Evolutionary conservation across 1,140 invertebrate genomes (phyloP), one percentile per base, ranked within the genome.

Genomic region (Asbolus verrucosus): DNA sequence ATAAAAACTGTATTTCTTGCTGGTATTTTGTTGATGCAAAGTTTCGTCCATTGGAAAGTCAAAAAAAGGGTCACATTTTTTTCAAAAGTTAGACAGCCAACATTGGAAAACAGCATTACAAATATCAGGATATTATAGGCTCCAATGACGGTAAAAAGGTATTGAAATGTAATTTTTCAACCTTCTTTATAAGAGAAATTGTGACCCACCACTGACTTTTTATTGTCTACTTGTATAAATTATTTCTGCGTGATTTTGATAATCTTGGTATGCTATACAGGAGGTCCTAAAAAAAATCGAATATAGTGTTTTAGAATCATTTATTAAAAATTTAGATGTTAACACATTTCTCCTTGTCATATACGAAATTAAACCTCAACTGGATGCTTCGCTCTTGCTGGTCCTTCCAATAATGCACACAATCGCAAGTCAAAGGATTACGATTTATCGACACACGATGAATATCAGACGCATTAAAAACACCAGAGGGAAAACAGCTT

Each of bases 361-460:
- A 6, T 39, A 15, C 16, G 13, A 39, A 15, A 19, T 46, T 18
- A 6, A 46, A 5, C 5, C 16, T 16, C 46, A 14, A 54, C 15
- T 11, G 21, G 3, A 21, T 39, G n/a, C 24, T 63, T 1, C 18
- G 15, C 9, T 18, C n/a, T n/a, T 46, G 30, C 8, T 15, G 11
- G 18, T 31, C 16, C 21, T 39, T 63, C 61, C 16, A 63, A 8
- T 19, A 11, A 13, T 30, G 5, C 4, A 63, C 33, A 38, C 61
- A 63, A 9, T 6, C 31, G 33, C 61, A 63, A 19, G 19, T 38
- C 9, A 63, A 8, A 8, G 61, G 61, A 41, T 63, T 63, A 16
- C 39, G 16, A n/a, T 63, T 11, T 6, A 63, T 4, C 1, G 27
- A 54, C 6, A 54, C 21, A 11, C n/a, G 27, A 27, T 27, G n/a